These are phyloP conservation scores for Spisula subtruncata DNA, from an alignment of 2,888 invertebrate species.

Conservation along the genomic window DNA sequence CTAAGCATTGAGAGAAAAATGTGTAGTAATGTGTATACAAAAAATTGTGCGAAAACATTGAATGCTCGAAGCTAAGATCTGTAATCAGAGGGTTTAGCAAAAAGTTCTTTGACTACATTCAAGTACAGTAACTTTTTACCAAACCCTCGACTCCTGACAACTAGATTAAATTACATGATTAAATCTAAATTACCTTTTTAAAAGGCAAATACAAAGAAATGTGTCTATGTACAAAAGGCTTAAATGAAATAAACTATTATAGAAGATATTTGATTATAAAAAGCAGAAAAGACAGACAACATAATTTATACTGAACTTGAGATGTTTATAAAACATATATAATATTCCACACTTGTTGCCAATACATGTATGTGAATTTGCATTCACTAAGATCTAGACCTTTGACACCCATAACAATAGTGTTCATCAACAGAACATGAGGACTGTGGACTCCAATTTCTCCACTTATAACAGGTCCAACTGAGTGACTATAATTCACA, in stretches of 20 bases:
- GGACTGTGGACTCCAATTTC: no score
- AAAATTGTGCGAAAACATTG: conserved; percentile 18
- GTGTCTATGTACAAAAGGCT: not conserved
- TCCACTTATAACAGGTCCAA: no score
- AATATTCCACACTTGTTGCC: no score
- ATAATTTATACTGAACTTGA: not conserved
- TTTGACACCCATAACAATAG: no score
- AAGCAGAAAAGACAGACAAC: not conserved
- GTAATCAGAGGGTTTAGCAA: no score
- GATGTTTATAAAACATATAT: no score
- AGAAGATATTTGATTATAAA: not conserved
- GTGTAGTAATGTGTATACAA: not conserved
- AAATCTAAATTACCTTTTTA: conserved; percentile 13
- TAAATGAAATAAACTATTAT: not conserved
- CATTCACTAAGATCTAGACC: no score
- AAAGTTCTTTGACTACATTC: no score
- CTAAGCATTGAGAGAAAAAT: not conserved
- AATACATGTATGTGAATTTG: no score
- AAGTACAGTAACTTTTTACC: no score
- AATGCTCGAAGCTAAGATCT: not conserved
- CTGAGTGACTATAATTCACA: no score
- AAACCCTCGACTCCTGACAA: not conserved
- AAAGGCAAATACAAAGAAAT: conserved; percentile 16
- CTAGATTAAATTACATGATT: not conserved
- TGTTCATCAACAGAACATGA: no score